These are phyloP conservation scores for Masnerella sp. DNA, from an alignment of 2,888 invertebrate genomes.

Conservation along the genomic window DNA sequence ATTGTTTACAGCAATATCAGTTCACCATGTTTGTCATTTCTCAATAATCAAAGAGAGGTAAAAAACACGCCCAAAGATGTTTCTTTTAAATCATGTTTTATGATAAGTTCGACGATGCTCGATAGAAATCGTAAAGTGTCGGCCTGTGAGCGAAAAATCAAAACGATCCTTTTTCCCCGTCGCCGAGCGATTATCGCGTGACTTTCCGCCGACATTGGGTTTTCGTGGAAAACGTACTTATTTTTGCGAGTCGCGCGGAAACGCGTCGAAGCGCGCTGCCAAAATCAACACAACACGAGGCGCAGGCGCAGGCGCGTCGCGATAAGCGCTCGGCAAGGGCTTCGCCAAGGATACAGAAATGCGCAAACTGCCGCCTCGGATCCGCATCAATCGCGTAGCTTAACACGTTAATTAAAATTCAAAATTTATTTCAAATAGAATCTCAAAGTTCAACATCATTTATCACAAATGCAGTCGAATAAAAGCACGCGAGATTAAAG, in stretches of 20 bases:
- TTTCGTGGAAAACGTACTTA: slow-evolving; percentile 3
- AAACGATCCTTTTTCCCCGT: background rate
- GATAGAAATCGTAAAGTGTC: slow-evolving; percentile 28
- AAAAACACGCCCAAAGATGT: slow-evolving; percentile 45
- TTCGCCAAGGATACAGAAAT: slow-evolving; percentile 7
- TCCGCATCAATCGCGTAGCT: slow-evolving; percentile 28
- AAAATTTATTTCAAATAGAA: slow-evolving; percentile 42
- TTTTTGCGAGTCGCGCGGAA: slow-evolving; percentile 2
- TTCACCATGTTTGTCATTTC: slow-evolving; percentile 10
- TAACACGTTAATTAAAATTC: slow-evolving; percentile 45
- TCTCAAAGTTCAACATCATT: slow-evolving; percentile 51
- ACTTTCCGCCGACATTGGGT: slow-evolving; percentile 32
- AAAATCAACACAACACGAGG: slow-evolving; percentile 25
- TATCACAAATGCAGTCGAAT: slow-evolving; percentile 49
- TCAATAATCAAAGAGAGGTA: slow-evolving; percentile 49
- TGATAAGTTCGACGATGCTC: too few relatives aligned
- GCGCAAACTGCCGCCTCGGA: slow-evolving; percentile 17
- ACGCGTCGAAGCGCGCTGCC: slow-evolving; percentile 20
- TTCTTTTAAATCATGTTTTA: too few relatives aligned
- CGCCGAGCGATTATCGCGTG: slow-evolving; percentile 9
- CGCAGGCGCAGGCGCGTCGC: background rate
- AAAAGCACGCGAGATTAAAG: slow-evolving; percentile 33
- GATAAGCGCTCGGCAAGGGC: slow-evolving; percentile 20
- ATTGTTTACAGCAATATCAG: slow-evolving; percentile 70
- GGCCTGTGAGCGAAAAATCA: slow-evolving; percentile 33